Percentiles rank a stretch among this genome's conserved stretches.
Conservation (phyloP, 2,113 vertebrate genomes). For the Tretioscincus oriximinensis region DNA sequence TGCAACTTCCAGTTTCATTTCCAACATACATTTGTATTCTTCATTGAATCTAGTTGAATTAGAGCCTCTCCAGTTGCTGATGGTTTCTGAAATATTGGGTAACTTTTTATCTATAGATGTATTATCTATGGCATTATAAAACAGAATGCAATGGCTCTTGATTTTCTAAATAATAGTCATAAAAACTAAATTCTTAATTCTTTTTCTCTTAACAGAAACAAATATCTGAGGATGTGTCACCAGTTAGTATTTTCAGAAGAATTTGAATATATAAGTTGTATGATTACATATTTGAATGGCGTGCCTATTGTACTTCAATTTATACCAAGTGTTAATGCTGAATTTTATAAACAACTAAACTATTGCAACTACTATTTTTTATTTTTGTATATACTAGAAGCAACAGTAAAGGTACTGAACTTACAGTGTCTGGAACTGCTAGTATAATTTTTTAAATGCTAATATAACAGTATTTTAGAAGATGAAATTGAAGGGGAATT, state of each 20-base stretch:
- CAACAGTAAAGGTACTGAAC: conserved; percentile 61
- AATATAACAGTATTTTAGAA: background rate
- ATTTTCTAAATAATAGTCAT: background rate
- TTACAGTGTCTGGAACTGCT: background rate
- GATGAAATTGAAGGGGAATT: background rate
- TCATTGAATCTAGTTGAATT: background rate
- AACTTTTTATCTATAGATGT: background rate
- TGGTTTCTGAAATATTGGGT: background rate
- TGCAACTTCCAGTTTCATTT: too few relatives aligned
- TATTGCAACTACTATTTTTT: conserved; percentile 65
- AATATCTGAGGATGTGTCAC: conserved; percentile 32
- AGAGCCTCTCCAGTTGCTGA: background rate
- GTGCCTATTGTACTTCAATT: conserved; percentile 59
- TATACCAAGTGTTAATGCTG: conserved; percentile 29
- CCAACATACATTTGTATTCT: too few relatives aligned
- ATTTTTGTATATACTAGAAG: conserved; percentile 45
- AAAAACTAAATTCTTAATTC: conserved; percentile 31
- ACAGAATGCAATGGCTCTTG: background rate
- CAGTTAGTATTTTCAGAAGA: conserved; percentile 55
- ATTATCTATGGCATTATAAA: background rate
- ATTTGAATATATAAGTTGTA: conserved; percentile 62
- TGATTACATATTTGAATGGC: conserved; percentile 57
- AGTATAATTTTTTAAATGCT: conserved; percentile 2
- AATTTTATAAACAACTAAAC: conserved; percentile 44
- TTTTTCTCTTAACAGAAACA: conserved; percentile 45